A percentile compares a stretch with the other conserved stretches of the same genome.
Evolutionary conservation across 2,113 vertebrate genomes (phyloP).

Genomic region (Tricholaema leucomelas): DNA sequence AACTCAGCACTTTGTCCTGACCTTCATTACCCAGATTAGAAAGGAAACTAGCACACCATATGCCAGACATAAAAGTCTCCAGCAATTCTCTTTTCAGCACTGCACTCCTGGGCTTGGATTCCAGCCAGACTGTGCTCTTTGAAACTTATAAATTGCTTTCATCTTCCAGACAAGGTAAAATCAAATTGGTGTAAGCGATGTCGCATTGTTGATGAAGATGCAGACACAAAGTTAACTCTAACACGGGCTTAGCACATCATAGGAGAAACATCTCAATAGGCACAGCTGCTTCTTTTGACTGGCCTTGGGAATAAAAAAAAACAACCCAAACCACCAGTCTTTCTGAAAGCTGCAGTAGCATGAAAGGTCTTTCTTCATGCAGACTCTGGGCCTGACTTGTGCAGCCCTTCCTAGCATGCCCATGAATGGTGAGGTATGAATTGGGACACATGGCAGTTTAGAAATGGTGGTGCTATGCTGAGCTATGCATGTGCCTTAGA

Average conservation of each 20-base stretch:
- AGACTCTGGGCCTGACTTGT: background rate
- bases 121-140: conserved; percentile 57
- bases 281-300: background rate
- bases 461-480: conserved; percentile 26
- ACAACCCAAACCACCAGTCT: background rate
- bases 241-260: background rate
- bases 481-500: conserved; percentile 6
- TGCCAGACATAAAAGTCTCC: conserved; percentile 56
- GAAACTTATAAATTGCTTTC: conserved; percentile 73
- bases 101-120: conserved; percentile 60
- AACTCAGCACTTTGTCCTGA: conserved; percentile 45
- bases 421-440: conserved; percentile 50
- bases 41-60: conserved; percentile 56
- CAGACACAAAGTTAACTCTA: conserved; percentile 41
- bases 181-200: conserved; percentile 65
- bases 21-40: conserved; percentile 56
- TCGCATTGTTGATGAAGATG: conserved; percentile 59
- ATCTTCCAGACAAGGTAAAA: conserved; percentile 68
- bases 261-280: conserved; percentile 49
- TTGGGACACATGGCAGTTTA: background rate
- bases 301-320: background rate
- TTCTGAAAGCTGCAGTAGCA: conserved; percentile 5
- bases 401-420: background rate
- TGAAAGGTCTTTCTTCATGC: background rate
- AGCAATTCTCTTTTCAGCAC: conserved; percentile 51